These are phyloP conservation scores for Phalera bucephala DNA, from an alignment of 2,888 invertebrate species.

Conservation along the genomic window DNA sequence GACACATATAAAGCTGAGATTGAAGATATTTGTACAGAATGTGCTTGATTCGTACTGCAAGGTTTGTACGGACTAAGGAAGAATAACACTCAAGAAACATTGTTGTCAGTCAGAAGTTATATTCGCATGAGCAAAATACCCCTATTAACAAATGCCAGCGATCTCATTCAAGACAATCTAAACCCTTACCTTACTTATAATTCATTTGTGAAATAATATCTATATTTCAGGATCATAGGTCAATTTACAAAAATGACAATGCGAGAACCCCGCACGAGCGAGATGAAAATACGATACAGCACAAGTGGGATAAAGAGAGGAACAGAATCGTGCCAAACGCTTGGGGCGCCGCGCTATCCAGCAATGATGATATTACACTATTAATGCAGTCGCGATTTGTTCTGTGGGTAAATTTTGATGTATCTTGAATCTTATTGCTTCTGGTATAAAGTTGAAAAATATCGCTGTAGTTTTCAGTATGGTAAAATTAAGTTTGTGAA, in stretches of 20 bases:
- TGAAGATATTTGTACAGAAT: too few species aligned
- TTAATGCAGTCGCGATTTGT: conserved; percentile 39
- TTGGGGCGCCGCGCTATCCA: conserved; percentile 58
- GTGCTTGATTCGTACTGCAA: too few species aligned
- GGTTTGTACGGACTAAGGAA: too few species aligned
- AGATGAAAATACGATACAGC: conserved; percentile 28
- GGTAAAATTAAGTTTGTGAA: conserved; percentile 30
- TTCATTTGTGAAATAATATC: conserved; percentile 67
- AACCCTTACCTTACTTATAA: conserved; percentile 34
- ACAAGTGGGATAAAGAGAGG: conserved; percentile 34
- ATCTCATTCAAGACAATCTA: conserved; percentile 33
- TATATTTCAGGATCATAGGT: conserved; percentile 68
- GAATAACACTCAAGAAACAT: too few species aligned
- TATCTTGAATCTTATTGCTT: conserved; percentile 36
- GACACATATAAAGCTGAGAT: too few species aligned
- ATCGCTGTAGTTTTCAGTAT: conserved; percentile 7
- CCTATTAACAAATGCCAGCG: conserved; percentile 12
- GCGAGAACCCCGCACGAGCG: conserved; percentile 46
- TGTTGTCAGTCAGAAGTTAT: neutral
- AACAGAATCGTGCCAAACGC: conserved; percentile 50
- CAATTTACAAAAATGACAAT: conserved; percentile 76
- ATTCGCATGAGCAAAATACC: neutral
- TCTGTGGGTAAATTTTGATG: conserved; percentile 13
- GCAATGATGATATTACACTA: conserved; percentile 62
- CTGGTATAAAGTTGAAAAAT: conserved; percentile 30